Percentiles rank a stretch among this genome's conserved stretches.
phyloP scores from a whole-genome alignment of 2,888 invertebrate species.

The Agrochola lota region DNA sequence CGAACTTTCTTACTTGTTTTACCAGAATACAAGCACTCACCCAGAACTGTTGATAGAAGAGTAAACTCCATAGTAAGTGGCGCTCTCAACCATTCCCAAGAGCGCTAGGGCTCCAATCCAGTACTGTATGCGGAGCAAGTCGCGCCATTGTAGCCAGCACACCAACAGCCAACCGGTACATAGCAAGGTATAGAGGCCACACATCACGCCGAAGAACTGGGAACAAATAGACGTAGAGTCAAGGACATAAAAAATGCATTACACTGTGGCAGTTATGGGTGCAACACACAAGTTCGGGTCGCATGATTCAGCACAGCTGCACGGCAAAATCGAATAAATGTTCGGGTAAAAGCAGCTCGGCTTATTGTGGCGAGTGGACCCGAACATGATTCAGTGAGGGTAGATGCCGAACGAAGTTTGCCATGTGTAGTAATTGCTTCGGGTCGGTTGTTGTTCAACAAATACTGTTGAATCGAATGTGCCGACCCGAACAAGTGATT shows the following conservation, averaged over 20 bases:
- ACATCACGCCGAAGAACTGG: slow-evolving; percentile 97
- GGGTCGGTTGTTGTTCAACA: too few relatives aligned
- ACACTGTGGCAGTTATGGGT: background rate
- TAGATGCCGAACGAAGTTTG: too few relatives aligned
- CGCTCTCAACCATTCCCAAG: slow-evolving; percentile 96
- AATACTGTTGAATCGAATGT: too few relatives aligned
- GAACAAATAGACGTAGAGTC: background rate
- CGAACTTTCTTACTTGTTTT: too few relatives aligned
- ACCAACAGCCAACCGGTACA: slow-evolving; percentile 95
- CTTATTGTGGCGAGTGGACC: too few relatives aligned
- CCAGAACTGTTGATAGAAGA: slow-evolving; percentile 84
- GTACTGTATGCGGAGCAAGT: slow-evolving; percentile 97
- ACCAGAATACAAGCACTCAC: slow-evolving; percentile 64
- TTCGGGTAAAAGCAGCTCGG: too few relatives aligned
- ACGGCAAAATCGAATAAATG: too few relatives aligned
- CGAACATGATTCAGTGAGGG: too few relatives aligned
- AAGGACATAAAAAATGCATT: background rate
- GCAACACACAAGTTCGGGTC: too few relatives aligned
- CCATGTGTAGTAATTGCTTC: too few relatives aligned
- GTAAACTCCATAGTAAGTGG: slow-evolving; percentile 97
- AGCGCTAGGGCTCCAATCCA: slow-evolving; percentile 98
- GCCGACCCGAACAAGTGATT: too few relatives aligned
- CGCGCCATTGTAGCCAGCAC: slow-evolving; percentile 97
- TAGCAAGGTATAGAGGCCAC: slow-evolving; percentile 95
- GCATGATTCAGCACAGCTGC: too few relatives aligned